Conservation (phyloP, 2,888 invertebrate genomes). For the Spilosoma lubricipeda region DNA sequence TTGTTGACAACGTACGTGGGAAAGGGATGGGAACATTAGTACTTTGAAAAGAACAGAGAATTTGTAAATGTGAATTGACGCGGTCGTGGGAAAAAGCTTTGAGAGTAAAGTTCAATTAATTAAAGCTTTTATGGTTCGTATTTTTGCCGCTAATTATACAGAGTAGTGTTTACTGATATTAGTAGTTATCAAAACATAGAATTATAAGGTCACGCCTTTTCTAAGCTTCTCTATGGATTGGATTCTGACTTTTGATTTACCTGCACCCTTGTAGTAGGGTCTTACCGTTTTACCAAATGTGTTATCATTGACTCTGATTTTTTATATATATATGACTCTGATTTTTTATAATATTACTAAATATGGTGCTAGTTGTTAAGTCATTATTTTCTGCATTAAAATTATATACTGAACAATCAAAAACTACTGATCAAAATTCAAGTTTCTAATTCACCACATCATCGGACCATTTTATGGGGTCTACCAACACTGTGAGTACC, state of each 20-base stretch:
- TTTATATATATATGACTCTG: too few species aligned
- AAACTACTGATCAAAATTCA: too few species aligned
- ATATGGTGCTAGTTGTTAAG: too few species aligned
- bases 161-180: constrained; percentile 29
- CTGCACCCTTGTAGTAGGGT: constrained; percentile 7
- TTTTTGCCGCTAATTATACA: constrained; percentile 27
- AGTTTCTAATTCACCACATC: too few species aligned
- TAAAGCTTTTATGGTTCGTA: constrained; percentile 33
- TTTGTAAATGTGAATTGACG: constrained; percentile 55
- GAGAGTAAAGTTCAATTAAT: constrained; percentile 50
- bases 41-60: constrained; percentile 52
- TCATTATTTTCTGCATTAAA: too few species aligned
- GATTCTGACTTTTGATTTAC: constrained; percentile 30
- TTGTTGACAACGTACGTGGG: constrained; percentile 26
- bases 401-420: too few species aligned
- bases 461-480: too few species aligned
- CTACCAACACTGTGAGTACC: too few species aligned
- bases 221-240: constrained; percentile 7
- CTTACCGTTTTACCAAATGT: neutral
- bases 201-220: constrained; percentile 18
- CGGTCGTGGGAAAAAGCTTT: constrained; percentile 69
- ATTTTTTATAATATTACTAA: too few species aligned
- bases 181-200: constrained; percentile 16
- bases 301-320: neutral
- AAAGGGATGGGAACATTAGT: constrained; percentile 56